Conservation (phyloP, 2,113 vertebrate species). For the Sterna hirundo region DNA sequence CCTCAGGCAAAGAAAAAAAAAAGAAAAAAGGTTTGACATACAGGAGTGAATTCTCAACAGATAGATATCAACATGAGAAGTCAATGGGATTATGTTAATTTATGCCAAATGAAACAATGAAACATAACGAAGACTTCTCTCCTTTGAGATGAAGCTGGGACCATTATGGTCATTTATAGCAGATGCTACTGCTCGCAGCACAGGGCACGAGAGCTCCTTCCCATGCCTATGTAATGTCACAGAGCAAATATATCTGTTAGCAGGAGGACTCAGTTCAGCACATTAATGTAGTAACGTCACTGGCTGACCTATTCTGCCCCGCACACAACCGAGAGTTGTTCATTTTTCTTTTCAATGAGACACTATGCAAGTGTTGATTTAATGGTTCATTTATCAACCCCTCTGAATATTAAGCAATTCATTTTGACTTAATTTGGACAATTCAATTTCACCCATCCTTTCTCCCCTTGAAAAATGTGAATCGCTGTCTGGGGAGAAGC, state of each 20-base stretch:
- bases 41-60: background rate
- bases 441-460: constrained; percentile 30
- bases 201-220: background rate
- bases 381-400: constrained; percentile 54
- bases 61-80: background rate
- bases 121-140: background rate
- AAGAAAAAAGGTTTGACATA: background rate
- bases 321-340: background rate
- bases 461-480: constrained; percentile 27
- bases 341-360: constrained; percentile 46
- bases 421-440: constrained; percentile 54
- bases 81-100: background rate
- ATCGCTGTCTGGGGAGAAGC: background rate
- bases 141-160: background rate
- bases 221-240: background rate
- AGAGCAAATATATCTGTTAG: background rate
- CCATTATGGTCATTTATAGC: background rate
- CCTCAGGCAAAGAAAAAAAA: background rate
- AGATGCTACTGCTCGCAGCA: background rate
- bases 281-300: background rate
- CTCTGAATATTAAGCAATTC: constrained; percentile 61
- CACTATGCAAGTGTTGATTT: constrained; percentile 50
- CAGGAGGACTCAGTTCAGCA: background rate
- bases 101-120: background rate
- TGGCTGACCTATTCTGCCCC: background rate